Conservation (phyloP, 2,888 invertebrate genomes). For the Cotesia congregata region DNA sequence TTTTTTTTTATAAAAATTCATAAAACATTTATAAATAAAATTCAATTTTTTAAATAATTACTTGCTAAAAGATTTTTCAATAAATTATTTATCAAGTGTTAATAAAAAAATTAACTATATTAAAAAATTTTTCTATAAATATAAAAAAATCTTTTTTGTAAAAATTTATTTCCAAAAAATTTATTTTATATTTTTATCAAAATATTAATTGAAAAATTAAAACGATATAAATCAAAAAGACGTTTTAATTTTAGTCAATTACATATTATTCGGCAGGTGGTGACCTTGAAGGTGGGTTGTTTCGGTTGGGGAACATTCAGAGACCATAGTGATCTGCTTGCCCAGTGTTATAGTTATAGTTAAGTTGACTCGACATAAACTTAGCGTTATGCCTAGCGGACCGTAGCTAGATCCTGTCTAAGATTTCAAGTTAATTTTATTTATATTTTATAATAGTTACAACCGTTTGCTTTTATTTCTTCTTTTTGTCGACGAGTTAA, state of each 20-base stretch:
- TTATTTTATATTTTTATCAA: no score
- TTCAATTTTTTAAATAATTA: no score
- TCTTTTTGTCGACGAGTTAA: background rate
- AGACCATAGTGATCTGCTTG: slow-evolving; percentile 50
- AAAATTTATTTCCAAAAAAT: no score
- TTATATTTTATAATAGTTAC: background rate
- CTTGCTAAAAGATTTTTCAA: no score
- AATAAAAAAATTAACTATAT: no score
- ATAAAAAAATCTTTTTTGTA: no score
- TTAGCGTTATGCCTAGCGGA: slow-evolving; percentile 50
- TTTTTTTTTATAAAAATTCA: no score
- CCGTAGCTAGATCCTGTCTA: slow-evolving; percentile 41
- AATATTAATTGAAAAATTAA: no score
- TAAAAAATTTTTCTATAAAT: no score
- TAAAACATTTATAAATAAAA: no score
- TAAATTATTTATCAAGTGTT: no score
- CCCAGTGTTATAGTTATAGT: slow-evolving; percentile 43
- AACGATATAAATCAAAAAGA: no score
- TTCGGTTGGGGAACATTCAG: slow-evolving; percentile 30
- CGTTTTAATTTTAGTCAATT: background rate
- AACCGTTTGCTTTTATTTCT: background rate
- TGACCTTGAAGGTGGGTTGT: slow-evolving; percentile 16
- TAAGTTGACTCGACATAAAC: background rate
- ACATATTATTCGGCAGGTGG: background rate
- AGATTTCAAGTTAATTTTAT: slow-evolving; percentile 39